phyloP scores from a whole-genome alignment of 2,797 vertebrate species.

The Trachops cirrhosus region DNA sequence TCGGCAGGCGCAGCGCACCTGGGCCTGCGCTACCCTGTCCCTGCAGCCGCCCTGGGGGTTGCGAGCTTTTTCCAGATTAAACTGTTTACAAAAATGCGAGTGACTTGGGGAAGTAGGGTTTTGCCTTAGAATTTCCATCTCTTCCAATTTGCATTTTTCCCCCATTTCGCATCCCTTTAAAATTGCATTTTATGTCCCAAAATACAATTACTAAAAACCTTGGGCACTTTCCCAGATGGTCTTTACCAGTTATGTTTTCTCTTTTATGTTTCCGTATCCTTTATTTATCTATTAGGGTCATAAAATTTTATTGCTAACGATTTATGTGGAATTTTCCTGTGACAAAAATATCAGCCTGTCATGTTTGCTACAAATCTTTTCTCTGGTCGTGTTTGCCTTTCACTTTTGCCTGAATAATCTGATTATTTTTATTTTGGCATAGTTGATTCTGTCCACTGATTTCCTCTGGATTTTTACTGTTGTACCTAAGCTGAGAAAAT shows the following conservation, averaged over 20 bases:
- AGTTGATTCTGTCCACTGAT: neutral
- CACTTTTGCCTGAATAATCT: neutral
- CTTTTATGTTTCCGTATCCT: neutral
- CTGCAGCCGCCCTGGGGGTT: neutral
- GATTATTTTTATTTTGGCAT: neutral
- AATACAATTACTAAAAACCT: neutral
- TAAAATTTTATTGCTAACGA: neutral
- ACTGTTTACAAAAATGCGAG: neutral
- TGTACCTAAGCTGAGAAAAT: neutral
- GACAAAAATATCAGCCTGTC: neutral
- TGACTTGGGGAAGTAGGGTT: neutral
- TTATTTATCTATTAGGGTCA: neutral
- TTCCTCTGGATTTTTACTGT: neutral
- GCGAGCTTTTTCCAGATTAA: conserved; percentile 3
- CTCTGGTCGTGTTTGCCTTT: neutral
- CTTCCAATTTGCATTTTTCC: neutral
- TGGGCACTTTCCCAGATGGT: neutral
- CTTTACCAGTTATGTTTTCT: neutral
- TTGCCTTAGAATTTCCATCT: neutral
- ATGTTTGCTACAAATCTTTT: neutral
- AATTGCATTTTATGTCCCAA: neutral
- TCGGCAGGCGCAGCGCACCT: too few species aligned
- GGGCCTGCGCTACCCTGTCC: neutral
- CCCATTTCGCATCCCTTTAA: neutral
- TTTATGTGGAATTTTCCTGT: neutral